Percentiles rank a stretch among this genome's conserved stretches.
These are phyloP conservation scores for Xyrauchen texanus DNA, from an alignment of 2,113 vertebrate genomes.

Conservation along the genomic window DNA sequence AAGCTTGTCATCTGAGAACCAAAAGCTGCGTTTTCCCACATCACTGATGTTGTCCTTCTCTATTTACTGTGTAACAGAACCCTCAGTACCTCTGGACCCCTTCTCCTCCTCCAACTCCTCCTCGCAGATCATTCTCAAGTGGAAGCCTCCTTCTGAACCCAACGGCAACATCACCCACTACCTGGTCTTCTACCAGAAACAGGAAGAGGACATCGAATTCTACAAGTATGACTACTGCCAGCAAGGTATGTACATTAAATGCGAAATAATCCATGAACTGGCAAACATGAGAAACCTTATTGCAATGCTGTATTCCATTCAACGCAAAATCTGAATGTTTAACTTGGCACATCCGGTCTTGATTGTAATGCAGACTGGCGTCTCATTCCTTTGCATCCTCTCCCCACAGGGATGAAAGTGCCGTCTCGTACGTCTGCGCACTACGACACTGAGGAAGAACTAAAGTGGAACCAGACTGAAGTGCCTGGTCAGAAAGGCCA, in stretches of 20 bases:
- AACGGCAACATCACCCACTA: conserved; percentile 98
- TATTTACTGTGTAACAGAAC: conserved; percentile 71
- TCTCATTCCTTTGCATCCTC: background rate
- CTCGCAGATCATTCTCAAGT: conserved; percentile 93
- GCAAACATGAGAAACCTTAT: no score
- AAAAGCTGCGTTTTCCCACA: background rate
- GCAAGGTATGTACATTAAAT: conserved; percentile 78
- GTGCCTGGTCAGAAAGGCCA: conserved; percentile 69
- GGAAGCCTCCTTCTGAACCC: conserved; percentile 90
- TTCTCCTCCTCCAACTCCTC: conserved; percentile 93
- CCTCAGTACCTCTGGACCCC: conserved; percentile 89
- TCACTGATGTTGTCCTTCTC: background rate
- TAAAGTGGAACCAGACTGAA: conserved; percentile 86
- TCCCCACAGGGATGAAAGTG: conserved; percentile 84
- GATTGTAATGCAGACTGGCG: background rate
- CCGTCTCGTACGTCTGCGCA: conserved; percentile 86
- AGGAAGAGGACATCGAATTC: conserved; percentile 87
- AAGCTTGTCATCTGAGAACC: conserved; percentile 17
- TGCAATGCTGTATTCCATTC: no score
- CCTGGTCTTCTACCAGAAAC: conserved; percentile 87
- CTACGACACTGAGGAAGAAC: conserved; percentile 80
- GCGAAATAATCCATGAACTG: no score
- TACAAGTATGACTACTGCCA: conserved; percentile 92
- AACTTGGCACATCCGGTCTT: no score
- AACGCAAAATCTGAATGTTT: no score